Evolutionary conservation across 2,797 vertebrate genomes (phyloP).

Genomic region (Periophthalmus magnuspinnatus): DNA sequence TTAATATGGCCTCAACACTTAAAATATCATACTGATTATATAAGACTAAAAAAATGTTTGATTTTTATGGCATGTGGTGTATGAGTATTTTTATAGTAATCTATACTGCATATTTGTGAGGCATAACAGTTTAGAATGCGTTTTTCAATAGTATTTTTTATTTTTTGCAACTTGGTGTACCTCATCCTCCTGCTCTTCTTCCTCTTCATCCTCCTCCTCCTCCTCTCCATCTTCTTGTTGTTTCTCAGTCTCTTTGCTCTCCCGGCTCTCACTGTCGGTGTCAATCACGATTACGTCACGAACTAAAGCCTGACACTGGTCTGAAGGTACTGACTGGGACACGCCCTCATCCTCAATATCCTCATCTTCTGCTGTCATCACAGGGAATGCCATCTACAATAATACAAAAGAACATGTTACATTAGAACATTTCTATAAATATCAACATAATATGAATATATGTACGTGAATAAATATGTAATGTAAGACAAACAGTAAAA

Average conservation of each 20-base stretch:
- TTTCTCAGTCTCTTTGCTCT: slow-evolving; percentile 85
- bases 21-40: too few species aligned
- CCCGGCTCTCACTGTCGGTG: slow-evolving; percentile 89
- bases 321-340: slow-evolving; percentile 86
- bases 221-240: slow-evolving; percentile 41
- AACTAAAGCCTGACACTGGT: slow-evolving; percentile 76
- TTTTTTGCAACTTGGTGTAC: slow-evolving; percentile 11
- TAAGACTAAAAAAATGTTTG: too few species aligned
- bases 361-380: slow-evolving; percentile 78
- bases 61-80: too few species aligned
- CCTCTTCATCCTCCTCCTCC: slow-evolving; percentile 41
- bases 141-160: neutral
- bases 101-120: neutral
- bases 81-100: too few species aligned
- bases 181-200: slow-evolving; percentile 33
- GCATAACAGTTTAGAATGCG: neutral
- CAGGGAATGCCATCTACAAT: slow-evolving; percentile 75
- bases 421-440: neutral
- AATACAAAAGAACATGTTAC: neutral
- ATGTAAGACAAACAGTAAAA: neutral
- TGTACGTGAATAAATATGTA: neutral
- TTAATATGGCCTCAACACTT: too few species aligned
- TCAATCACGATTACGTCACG: slow-evolving; percentile 92
- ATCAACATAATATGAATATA: neutral
- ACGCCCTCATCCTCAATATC: slow-evolving; percentile 77